These are phyloP conservation scores for Sanderia malayensis DNA, from an alignment of 30 jellyfish, hydroid and myxozoan genomes.

Conservation along the genomic window DNA sequence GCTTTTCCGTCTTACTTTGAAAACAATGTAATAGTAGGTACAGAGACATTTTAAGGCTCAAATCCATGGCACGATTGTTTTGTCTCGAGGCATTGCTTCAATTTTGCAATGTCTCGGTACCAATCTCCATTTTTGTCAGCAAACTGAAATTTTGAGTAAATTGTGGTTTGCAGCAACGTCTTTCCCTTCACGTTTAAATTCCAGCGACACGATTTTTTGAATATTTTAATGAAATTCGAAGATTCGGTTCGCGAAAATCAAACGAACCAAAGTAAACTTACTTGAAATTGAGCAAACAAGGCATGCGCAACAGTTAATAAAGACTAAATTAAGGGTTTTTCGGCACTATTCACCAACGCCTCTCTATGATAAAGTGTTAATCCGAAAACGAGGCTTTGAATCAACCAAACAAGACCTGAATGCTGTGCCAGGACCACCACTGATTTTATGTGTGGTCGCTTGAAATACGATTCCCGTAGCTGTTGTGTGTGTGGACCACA, in stretches of 20 bases:
- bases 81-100: too few species aligned
- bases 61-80: too few species aligned
- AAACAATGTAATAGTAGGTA: too few species aligned
- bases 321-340: neutral
- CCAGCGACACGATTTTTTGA: neutral
- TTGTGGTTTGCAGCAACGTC: slow-evolving; percentile 4
- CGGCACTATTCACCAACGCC: neutral
- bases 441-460: too few species aligned
- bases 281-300: neutral
- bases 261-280: neutral
- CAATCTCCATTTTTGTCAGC: neutral
- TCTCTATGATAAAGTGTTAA: neutral
- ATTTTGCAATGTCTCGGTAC: too few species aligned
- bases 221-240: neutral
- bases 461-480: too few species aligned
- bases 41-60: too few species aligned
- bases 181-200: neutral
- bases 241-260: neutral
- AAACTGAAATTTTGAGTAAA: neutral
- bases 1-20: neutral
- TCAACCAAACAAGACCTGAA: too few species aligned
- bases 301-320: neutral
- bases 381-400: slow-evolving; percentile 1
- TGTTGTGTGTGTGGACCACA: too few species aligned
- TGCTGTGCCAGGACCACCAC: too few species aligned